phyloP scores from a whole-genome alignment of 2,113 vertebrate species.

The Channa argus region DNA sequence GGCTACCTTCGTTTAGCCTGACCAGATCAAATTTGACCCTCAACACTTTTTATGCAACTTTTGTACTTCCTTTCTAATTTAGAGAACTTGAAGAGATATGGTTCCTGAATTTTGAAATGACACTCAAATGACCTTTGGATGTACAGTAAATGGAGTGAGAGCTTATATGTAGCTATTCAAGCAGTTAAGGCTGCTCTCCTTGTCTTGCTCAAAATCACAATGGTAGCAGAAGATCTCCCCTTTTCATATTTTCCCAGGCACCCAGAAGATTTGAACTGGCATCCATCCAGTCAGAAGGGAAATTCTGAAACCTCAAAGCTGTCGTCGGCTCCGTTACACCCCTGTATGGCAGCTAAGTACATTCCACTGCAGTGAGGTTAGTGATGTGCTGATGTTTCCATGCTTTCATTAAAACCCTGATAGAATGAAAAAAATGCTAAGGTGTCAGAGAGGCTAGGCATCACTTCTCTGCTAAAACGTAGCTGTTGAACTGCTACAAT shows the following conservation, averaged over 20 bases:
- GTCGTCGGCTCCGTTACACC: conserved; percentile 37
- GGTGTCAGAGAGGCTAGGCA: background rate
- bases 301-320: conserved; percentile 21
- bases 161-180: background rate
- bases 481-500: background rate
- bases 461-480: background rate
- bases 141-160: background rate
- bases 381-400: conserved; percentile 41
- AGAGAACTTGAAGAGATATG: background rate
- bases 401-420: conserved; percentile 36
- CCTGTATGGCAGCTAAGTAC: conserved; percentile 46
- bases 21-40: background rate
- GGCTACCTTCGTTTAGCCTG: background rate
- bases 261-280: conserved; percentile 24
- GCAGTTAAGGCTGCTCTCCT: background rate
- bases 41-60: too few species aligned
- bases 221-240: background rate
- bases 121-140: background rate
- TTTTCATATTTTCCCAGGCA: conserved; percentile 25
- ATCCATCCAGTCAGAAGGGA: conserved; percentile 32
- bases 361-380: conserved; percentile 35
- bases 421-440: conserved; percentile 17
- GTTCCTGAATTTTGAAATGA: conserved; percentile 16
- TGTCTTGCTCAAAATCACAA: conserved; percentile 12
- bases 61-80: background rate